These are phyloP conservation scores for Gallinago jamesoni DNA, from an alignment of 2,113 vertebrate genomes.

Conservation along the genomic window DNA sequence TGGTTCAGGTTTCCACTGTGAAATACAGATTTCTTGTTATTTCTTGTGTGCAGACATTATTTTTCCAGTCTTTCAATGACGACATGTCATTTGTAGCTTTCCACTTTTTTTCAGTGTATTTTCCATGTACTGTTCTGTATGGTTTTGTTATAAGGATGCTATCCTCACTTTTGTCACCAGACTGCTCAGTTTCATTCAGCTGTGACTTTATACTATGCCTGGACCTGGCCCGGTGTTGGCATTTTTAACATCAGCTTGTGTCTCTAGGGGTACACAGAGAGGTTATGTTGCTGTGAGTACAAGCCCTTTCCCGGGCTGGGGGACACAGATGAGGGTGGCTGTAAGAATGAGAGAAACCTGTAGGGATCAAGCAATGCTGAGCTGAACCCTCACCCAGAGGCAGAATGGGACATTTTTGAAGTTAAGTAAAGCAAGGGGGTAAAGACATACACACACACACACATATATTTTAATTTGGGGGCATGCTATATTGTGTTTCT, in stretches of 20 bases:
- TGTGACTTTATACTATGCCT: background rate
- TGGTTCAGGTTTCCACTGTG: background rate
- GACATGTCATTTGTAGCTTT: background rate
- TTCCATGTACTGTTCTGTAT: background rate
- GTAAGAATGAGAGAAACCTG: background rate
- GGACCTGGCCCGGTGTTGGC: background rate
- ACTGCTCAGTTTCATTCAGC: background rate
- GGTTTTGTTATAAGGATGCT: background rate
- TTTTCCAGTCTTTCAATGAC: background rate
- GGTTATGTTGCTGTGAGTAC: rapidly evolving
- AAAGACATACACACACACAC: rapidly evolving
- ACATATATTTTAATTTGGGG: background rate
- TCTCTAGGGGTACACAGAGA: background rate
- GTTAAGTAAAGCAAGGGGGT: background rate
- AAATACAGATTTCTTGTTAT: background rate
- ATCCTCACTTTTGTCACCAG: background rate
- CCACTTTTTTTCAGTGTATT: background rate
- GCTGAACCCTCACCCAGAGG: background rate
- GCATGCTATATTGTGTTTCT: background rate
- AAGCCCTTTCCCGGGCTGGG: background rate
- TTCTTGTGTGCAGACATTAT: background rate
- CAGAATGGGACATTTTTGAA: background rate
- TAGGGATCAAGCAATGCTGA: background rate
- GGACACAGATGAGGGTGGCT: background rate
- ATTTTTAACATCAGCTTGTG: background rate